Base-by-base conservation (phyloP, 1,140 invertebrate genomes). In the Lerema accius region DNA sequence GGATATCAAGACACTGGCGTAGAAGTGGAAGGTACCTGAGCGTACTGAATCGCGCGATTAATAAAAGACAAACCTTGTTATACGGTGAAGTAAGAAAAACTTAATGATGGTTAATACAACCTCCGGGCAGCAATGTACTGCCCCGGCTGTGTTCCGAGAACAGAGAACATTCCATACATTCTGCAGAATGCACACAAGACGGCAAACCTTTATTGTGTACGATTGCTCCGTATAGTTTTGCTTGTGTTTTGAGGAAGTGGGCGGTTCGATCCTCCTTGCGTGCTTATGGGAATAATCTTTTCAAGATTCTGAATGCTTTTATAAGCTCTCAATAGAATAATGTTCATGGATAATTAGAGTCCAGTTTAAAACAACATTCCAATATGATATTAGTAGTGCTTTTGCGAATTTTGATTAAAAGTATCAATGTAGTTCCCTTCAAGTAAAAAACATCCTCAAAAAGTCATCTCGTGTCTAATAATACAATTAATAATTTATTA, bases 231-330 rank as follows among this genome's bases (percentile, higher is more conserved):
- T 70, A 73, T 66, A 69, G 63, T 70, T 78, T 73, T 71, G 65
- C 77, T 74, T 70, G 56, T 53, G 66, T 70, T 73, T 69, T 70
- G 70, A 79, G 77, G 69, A 73, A 76, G 67, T 76, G 51, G 69
- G 66, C 64, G 67, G 32, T 55, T 64, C 49, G 53, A 32, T 39
- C 17, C 42, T 43, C 11, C 39, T 7, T 23, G 26, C 32, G 9
- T 35, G n/a, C 16, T 10, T 42, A 37, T 53, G 6, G 13, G 26
- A 65, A 50, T 42, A 39, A 48, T 3, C 3, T 7, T 17, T 59
- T 14, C 39, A 45, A 11, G 23, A 19, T 32, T 32, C 28, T 32
- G 4, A 32, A 32, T 9, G 9, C 28, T 7, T 32, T 32, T 32
- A 32, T 32, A 4, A 32, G 28, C 28, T 32, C 7, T 32, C 28